phyloP scores from a whole-genome alignment of 2,113 vertebrate species.

The Semicossyphus pulcher region DNA sequence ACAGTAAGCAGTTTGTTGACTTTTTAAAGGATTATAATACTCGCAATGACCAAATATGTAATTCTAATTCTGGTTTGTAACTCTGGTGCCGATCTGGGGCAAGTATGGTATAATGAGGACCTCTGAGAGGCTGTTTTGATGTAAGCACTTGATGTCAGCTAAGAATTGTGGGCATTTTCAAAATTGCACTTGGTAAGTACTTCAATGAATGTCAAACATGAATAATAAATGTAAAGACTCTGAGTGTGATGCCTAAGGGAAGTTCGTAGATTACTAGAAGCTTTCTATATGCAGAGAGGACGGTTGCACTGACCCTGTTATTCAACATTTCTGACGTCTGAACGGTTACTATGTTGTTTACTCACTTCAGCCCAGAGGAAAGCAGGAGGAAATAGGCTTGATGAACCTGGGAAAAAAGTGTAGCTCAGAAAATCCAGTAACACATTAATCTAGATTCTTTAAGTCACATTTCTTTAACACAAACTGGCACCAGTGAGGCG shows the following conservation, averaged over 20 bases:
- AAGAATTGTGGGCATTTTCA: constrained; percentile 69
- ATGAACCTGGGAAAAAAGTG: too few species aligned
- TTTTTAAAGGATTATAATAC: constrained; percentile 34
- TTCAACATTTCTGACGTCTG: background rate
- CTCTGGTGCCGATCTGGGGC: constrained; percentile 50
- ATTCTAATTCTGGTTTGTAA: constrained; percentile 43
- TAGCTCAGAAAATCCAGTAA: constrained; percentile 12
- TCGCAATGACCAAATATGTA: constrained; percentile 40
- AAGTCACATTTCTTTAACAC: constrained; percentile 21
- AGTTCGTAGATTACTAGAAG: constrained; percentile 39
- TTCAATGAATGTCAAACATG: constrained; percentile 69
- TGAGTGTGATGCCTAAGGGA: constrained; percentile 49
- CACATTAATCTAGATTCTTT: constrained; percentile 17
- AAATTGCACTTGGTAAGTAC: constrained; percentile 64
- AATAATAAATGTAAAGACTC: constrained; percentile 70
- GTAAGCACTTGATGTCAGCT: constrained; percentile 70
- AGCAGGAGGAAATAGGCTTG: constrained; percentile 24
- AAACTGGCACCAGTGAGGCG: background rate
- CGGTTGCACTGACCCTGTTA: constrained; percentile 6
- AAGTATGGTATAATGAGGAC: constrained; percentile 72
- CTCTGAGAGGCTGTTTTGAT: constrained; percentile 77
- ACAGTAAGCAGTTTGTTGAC: constrained; percentile 8
- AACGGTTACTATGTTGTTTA: background rate
- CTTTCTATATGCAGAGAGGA: constrained; percentile 20
- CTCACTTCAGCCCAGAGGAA: background rate